Evolutionary conservation across 2,888 invertebrate genomes (phyloP).

Genomic region (Lithosia quadra): DNA sequence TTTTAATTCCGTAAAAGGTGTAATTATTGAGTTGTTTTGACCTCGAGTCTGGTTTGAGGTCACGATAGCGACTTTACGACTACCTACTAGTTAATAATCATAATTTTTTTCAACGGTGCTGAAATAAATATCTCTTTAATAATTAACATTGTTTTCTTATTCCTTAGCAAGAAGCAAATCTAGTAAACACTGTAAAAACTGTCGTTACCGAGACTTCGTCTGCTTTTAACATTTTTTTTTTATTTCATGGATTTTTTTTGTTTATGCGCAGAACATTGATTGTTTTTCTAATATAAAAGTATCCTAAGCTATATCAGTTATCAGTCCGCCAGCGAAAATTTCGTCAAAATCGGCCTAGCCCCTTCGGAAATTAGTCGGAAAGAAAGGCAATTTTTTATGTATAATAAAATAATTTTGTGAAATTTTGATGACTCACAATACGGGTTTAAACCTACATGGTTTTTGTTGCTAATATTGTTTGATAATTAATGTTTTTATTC

Average conservation of each 20-base stretch:
- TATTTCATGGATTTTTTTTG: too few species aligned
- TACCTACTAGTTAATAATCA: not conserved
- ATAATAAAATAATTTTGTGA: too few species aligned
- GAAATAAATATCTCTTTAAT: not conserved
- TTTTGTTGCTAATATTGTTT: too few species aligned
- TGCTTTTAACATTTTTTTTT: not conserved
- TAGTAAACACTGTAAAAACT: not conserved
- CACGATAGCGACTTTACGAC: not conserved
- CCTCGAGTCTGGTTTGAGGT: slow-evolving; percentile 3
- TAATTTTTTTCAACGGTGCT: not conserved
- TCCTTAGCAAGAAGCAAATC: not conserved
- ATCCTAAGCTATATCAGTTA: not conserved
- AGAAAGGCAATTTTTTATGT: too few species aligned
- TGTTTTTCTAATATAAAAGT: not conserved
- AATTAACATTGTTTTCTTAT: not conserved
- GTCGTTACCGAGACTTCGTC: not conserved
- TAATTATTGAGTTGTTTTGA: not conserved
- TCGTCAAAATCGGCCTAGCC: too few species aligned
- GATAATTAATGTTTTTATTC: too few species aligned
- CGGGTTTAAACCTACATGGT: too few species aligned
- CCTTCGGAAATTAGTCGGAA: too few species aligned
- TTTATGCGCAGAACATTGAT: not conserved
- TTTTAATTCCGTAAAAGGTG: not conserved
- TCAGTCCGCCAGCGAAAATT: too few species aligned
- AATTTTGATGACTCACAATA: too few species aligned